Evolutionary conservation across 2,888 invertebrate species (phyloP).

Genomic region (Hedya salicella): DNA sequence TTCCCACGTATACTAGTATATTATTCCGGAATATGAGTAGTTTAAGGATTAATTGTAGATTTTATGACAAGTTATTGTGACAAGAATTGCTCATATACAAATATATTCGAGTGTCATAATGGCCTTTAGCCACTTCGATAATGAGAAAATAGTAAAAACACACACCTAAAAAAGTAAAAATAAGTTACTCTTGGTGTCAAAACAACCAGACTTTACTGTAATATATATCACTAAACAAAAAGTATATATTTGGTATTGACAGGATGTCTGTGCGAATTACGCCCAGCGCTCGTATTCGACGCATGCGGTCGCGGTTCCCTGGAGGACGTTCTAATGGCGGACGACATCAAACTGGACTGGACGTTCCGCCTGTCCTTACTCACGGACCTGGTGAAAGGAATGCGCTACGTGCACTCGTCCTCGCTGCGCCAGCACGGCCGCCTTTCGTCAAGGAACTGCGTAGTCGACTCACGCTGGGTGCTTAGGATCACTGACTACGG

Average conservation of each 20-base stretch:
- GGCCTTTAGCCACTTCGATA: no score
- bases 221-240: no score
- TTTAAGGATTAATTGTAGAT: no score
- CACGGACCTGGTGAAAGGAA: slow-evolving; percentile 96
- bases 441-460: slow-evolving; percentile 95
- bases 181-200: no score
- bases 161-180: no score
- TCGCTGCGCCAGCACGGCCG: slow-evolving; percentile 94
- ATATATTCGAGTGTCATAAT: no score
- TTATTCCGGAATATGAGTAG: no score
- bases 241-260: slow-evolving; percentile 17
- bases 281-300: slow-evolving; percentile 94
- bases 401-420: slow-evolving; percentile 95
- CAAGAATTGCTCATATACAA: no score
- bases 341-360: slow-evolving; percentile 97
- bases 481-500: slow-evolving; percentile 97
- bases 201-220: no score
- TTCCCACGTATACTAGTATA: no score
- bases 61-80: no score
- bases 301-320: slow-evolving; percentile 95
- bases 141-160: no score
- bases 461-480: slow-evolving; percentile 98
- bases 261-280: slow-evolving; percentile 92
- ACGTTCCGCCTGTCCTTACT: slow-evolving; percentile 96
- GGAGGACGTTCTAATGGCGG: slow-evolving; percentile 94